Evolutionary conservation across 2,888 invertebrate genomes (phyloP).

Genomic region (Drosophila bunnanda): DNA sequence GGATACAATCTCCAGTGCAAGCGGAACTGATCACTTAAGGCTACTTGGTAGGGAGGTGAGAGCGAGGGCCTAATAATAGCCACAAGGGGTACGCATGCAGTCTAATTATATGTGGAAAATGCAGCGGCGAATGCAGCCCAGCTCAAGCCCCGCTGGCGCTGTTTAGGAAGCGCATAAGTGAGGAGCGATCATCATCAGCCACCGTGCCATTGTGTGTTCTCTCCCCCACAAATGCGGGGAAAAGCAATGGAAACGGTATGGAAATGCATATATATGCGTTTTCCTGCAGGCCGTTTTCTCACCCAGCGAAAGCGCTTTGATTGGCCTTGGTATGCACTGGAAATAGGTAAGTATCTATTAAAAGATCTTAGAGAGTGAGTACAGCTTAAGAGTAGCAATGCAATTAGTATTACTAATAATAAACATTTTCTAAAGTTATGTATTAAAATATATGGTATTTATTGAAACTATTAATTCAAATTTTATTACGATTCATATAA

Average conservation of each 20-base stretch:
- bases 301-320: conserved; percentile 63
- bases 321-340: conserved; percentile 33
- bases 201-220: conserved; percentile 25
- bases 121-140: conserved; percentile 47
- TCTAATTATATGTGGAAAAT: conserved; percentile 59
- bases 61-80: conserved; percentile 62
- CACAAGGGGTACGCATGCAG: conserved; percentile 58
- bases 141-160: conserved; percentile 40
- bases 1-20: conserved; percentile 47
- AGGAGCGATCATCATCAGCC: conserved; percentile 53
- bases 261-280: conserved; percentile 31
- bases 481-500: neutral
- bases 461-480: neutral
- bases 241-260: conserved; percentile 34
- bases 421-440: neutral
- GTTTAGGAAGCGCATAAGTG: conserved; percentile 59
- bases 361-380: neutral
- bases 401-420: neutral
- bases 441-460: too few relatives aligned
- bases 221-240: conserved; percentile 29
- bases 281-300: conserved; percentile 62
- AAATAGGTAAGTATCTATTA: neutral
- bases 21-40: conserved; percentile 77
- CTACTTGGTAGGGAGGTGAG: conserved; percentile 16
- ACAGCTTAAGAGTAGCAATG: neutral